Conservation (phyloP, 1,140 invertebrate species). For the Dendroctonus valens region DNA sequence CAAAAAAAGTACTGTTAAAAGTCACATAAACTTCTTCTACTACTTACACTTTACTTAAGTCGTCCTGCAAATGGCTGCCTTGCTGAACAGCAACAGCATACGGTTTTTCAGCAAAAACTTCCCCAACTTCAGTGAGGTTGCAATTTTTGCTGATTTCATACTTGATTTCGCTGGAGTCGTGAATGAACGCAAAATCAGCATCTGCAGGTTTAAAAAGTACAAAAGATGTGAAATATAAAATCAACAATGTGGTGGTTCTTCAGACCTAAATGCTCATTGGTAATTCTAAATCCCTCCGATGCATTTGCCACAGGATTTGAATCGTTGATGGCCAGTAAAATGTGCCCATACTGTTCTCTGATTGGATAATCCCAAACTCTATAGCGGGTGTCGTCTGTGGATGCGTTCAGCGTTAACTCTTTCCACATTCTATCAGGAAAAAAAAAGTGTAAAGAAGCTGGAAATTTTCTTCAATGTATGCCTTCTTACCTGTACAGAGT, state of each 20-base stretch:
- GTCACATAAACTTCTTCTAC: too few relatives aligned
- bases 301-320: constrained; percentile 68
- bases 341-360: constrained; percentile 85
- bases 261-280: constrained; percentile 64
- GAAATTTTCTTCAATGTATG: not conserved
- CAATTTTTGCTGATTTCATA: constrained; percentile 82
- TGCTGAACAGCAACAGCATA: constrained; percentile 86
- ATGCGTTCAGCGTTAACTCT: constrained; percentile 79
- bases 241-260: too few relatives aligned
- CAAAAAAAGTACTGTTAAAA: too few relatives aligned
- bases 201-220: constrained; percentile 48
- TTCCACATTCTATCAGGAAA: constrained; percentile 75
- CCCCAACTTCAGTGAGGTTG: constrained; percentile 82
- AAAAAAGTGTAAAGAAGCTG: not conserved
- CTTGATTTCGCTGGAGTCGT: constrained; percentile 81
- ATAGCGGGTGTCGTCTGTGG: constrained; percentile 71
- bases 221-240: too few relatives aligned
- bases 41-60: constrained; percentile 68
- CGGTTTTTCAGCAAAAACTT: constrained; percentile 84
- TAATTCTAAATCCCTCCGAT: constrained; percentile 72
- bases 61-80: constrained; percentile 76
- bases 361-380: constrained; percentile 93
- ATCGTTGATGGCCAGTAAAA: constrained; percentile 77
- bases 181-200: constrained; percentile 86
- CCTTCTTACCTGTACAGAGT: constrained; percentile 71